Base-by-base conservation (phyloP, 2,113 vertebrate species). In the Cyrtonyx montezumae region DNA sequence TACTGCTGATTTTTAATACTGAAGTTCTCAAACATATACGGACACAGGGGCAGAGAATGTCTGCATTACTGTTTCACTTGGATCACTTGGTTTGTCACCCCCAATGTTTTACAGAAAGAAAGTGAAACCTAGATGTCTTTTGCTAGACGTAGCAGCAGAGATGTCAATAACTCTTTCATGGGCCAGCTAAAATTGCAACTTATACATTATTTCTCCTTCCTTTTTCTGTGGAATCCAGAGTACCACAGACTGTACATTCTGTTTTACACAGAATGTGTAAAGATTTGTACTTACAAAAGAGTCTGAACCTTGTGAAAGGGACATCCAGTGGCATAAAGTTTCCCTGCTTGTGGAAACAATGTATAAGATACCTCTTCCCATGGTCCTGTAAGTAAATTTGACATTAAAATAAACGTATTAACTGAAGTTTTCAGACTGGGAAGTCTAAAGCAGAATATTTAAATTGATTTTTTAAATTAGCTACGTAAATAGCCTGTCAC, bases 321-420 rank as follows among this genome's bases (percentile, higher is more conserved):
- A 91, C 95, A 96, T 75, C 95, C 93, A 92, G 94, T 92, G 95
- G 94, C 51, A 40, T 14, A 2, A 46, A 59, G 14, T 11, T 46
- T 32, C 56, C 63, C 7, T 67, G 23, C n/a, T 32, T 13, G 63
- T 65, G 36, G 68, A 46, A 88, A 18, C 34, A 82, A 26, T 56
- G 79, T 40, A n/a, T 46, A 67, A 46, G 79, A 68, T 11, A 32
- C 8, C 49, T 51, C 26, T 70, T 25, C 55, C 69, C 40, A 12
- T 23, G 40, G 45, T 28, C 85, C 20, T 45, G 4, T 6, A 34
- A 58, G 32, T 7, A 63, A 55, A 14, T 36, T 10, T 48, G 9
- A 28, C 56, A 65, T 45, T 68, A 61, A 70, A 86, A 37, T 6
- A 78, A 90, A 75, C 10, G 5, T 16, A 74, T n/a, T 77, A 83